These are phyloP conservation scores for Pterophyllum scalare DNA, from an alignment of 2,113 vertebrate genomes.

Conservation along the genomic window DNA sequence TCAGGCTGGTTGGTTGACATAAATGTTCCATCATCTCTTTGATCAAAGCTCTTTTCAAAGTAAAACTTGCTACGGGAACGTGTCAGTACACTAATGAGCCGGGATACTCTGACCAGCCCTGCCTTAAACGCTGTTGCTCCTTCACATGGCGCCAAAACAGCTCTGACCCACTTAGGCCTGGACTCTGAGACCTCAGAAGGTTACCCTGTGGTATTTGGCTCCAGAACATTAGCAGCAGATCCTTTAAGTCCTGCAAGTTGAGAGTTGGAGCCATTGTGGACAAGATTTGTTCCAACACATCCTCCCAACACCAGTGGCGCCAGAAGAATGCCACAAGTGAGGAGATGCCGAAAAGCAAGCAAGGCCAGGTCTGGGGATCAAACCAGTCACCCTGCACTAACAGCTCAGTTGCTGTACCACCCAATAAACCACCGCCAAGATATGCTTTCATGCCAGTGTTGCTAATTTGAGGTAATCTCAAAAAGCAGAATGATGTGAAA, in stretches of 20 bases:
- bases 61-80: background rate
- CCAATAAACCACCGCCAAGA: background rate
- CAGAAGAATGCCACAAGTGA: background rate
- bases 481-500: background rate
- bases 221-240: background rate
- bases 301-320: background rate
- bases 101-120: background rate
- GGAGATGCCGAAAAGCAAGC: slow-evolving; percentile 1
- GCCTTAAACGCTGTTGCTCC: background rate
- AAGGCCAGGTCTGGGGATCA: background rate
- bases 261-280: background rate
- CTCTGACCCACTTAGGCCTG: background rate
- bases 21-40: background rate
- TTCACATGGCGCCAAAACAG: background rate
- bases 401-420: background rate
- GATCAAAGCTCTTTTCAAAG: background rate
- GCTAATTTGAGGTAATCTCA: background rate
- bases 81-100: background rate
- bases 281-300: background rate
- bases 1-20: background rate
- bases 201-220: background rate
- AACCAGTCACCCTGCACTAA: background rate
- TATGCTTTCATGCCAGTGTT: background rate
- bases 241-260: background rate
- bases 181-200: slow-evolving; percentile 8